Evolutionary conservation across 2,113 vertebrate genomes (phyloP).

Genomic region (Phodopus roborovskii): DNA sequence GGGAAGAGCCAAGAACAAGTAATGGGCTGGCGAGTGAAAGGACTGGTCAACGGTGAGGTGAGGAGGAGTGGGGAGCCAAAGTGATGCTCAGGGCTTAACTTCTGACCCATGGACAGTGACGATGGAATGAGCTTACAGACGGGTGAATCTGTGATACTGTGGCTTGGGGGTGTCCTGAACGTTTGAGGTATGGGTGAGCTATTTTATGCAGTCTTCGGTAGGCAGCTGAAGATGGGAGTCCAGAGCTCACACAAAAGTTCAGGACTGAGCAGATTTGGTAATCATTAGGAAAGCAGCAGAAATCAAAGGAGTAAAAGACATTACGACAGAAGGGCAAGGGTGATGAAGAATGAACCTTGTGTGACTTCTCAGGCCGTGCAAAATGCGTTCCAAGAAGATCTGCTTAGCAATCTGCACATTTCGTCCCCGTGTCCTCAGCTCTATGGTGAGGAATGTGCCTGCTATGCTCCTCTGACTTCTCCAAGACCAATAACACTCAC

Average conservation of each 20-base stretch:
- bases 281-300: constrained; percentile 49
- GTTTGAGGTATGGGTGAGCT: not conserved
- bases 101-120: not conserved
- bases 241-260: constrained; percentile 41
- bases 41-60: not conserved
- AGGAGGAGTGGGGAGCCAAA: not conserved
- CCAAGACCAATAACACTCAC: constrained; percentile 41
- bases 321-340: constrained; percentile 1
- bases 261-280: constrained; percentile 43
- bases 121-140: not conserved
- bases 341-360: not conserved
- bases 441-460: constrained; percentile 6
- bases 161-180: not conserved
- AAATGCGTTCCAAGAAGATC: not conserved
- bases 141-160: not conserved
- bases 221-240: not conserved
- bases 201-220: not conserved
- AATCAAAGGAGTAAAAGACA: constrained; percentile 24
- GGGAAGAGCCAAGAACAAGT: constrained; percentile 17
- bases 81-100: not conserved
- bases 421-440: not conserved
- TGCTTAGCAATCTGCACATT: not conserved
- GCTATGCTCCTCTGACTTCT: constrained; percentile 39
- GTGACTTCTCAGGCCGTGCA: not conserved
- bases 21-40: not conserved